Evolutionary conservation across 2,113 vertebrate genomes (phyloP), one percentile per base, ranked within the genome.

Genomic region (Sinocyclocheilus anshuiensis): DNA sequence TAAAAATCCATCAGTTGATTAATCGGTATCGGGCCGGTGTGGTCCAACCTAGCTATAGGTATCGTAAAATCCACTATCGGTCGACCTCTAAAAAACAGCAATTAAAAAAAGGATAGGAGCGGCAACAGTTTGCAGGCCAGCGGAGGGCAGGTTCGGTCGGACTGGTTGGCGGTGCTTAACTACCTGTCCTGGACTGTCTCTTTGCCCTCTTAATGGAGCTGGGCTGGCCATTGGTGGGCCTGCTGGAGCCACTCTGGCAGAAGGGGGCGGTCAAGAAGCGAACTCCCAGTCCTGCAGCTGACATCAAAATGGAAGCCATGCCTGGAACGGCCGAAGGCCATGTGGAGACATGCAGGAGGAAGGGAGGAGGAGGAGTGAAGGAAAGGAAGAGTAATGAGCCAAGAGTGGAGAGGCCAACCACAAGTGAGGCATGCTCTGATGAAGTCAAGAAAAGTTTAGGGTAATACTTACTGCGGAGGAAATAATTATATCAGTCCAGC

Each of bases 291-390:
- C 98, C 98, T 91, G 97, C 96, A 92, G 97, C 97, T 93, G 98
- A 99, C 97, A 99, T 97, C 98, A 99, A 97, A 95, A 99, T 96
- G 96, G 97, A 97, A 95, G 97, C 97, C 97, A 99, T 98, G 97
- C 98, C 98, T 99, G 96, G 95, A 97, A 94, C 53, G 90, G 94
- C 92, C 88, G 53, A 36, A 84, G 85, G 85, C 87, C 83, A 86
- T 85, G 87, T 53, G 83, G 78, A 91, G 88, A 90, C 90, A 91
- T 92, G 90, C 63, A 76, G 92, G 91, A 81, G 87, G 88, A 80
- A 79, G 59, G 83, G 72, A 90, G 82, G 76, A 82, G 85, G 72
- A 55, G 65, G 80, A 61, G 83, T 50, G 83, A 87, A 77, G 86
- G 84, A 85, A 84, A 86, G 86, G 88, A 83, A 85, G 67, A 88